Base-by-base conservation (phyloP, 1,140 invertebrate species). In the Oryzaephilus surinamensis region DNA sequence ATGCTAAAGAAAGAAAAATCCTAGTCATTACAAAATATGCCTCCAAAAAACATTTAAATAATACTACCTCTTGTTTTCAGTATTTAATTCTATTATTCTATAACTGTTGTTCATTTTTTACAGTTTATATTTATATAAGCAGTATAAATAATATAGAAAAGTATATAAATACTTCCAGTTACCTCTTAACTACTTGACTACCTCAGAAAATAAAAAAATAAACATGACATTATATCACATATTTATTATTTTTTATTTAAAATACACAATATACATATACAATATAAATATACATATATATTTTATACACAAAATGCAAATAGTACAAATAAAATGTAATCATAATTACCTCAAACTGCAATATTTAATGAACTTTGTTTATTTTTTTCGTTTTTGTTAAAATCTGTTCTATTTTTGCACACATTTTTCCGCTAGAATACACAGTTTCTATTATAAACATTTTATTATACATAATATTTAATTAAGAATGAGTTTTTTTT, bases 11-110 rank as follows among this genome's bases (percentile, higher is more conserved):
- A n/a, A n/a, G 24, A 31, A 38, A 38, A 20, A 29, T 40, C 16
- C 38, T 40, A 40, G 38, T 40, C 38, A 40, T 40, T 40, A 33
- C 11, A 6, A 31, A 29, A 31, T 27, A 38, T 38, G 30, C 27
- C 36, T 38, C 16, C 13, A 24, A 24, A 6, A 24, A 8, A 24
- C 20, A 17, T 29, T 27, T 29, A 30, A 18, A 38, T 29, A 38
- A 32, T 21, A 40, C 38, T 40, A 40, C 38, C 38, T 40, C 38
- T 32, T 27, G 10, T 19, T 38, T 20, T 38, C 18, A 30, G 30
- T 30, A 30, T 38, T 21, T 21, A 21, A 29, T 29, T 29, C 23
- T 38, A 30, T 38, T 31, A 30, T 38, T 29, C 27, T 38, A 31
- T 28, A 31, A 38, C 21, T 38, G 30, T 27, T 26, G 36, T 26